Conservation (phyloP, 2,888 invertebrate species). For the Meloe dianella region DNA sequence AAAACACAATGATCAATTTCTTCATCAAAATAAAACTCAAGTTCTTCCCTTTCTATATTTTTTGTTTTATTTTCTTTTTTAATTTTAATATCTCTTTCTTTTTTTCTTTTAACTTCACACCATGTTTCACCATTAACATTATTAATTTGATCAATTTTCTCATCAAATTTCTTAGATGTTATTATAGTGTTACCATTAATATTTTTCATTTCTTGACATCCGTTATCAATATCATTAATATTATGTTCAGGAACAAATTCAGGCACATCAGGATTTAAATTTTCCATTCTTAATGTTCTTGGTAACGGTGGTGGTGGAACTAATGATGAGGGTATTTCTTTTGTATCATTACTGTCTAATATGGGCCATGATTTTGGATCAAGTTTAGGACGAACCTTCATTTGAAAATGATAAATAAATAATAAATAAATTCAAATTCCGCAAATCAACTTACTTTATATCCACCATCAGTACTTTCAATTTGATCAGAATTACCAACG, state of each 20-base stretch:
- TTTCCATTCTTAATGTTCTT: slow-evolving; percentile 67
- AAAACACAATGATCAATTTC: slow-evolving; percentile 80
- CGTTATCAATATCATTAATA: slow-evolving; percentile 22
- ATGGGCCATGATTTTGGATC: slow-evolving; percentile 92
- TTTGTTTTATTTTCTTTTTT: slow-evolving; percentile 48
- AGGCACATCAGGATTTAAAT: slow-evolving; percentile 83
- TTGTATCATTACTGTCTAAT: slow-evolving; percentile 61
- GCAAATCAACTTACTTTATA: not conserved
- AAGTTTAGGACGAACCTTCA: slow-evolving; percentile 79
- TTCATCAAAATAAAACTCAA: slow-evolving; percentile 97
- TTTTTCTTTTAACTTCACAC: slow-evolving; percentile 64
- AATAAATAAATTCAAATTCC: not conserved
- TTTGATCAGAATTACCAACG: slow-evolving; percentile 81
- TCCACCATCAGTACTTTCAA: slow-evolving; percentile 68
- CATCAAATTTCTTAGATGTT: slow-evolving; percentile 19
- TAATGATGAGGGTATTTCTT: slow-evolving; percentile 59
- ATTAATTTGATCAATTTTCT: slow-evolving; percentile 27
- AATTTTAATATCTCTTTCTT: slow-evolving; percentile 52
- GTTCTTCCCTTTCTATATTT: slow-evolving; percentile 70
- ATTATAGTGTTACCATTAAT: slow-evolving; percentile 7
- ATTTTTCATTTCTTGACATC: slow-evolving; percentile 22
- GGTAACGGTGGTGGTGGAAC: slow-evolving; percentile 78
- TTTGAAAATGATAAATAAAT: slow-evolving; percentile 26
- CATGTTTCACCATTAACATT: slow-evolving; percentile 60
- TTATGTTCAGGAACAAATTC: slow-evolving; percentile 74